Evolutionary conservation across 2,888 invertebrate species (phyloP), one percentile per base, ranked within the genome.

Genomic region (Adineta ricciae): DNA sequence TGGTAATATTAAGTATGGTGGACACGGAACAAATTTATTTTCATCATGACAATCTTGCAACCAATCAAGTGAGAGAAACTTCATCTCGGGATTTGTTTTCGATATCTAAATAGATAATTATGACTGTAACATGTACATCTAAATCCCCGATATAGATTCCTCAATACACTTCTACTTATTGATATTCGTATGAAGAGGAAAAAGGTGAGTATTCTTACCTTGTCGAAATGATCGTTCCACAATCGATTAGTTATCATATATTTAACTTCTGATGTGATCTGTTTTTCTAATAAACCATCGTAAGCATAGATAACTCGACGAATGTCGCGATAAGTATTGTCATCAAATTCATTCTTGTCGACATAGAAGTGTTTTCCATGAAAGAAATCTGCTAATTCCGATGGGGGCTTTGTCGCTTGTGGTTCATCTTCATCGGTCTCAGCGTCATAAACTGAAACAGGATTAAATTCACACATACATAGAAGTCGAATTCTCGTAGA

Each of bases 51-150:
- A 85, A 21, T 46, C 49, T 73, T 84, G 50, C 14, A 85, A 52
- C 85, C 85, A 85, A 32, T 84, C 83, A 2, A 83, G 54, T n/a
- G 83, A 54, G 2, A 85, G 21, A 73, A 85, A 85, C 38, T 84
- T 84, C 27, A 85, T 46, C 21, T 85, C 50, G 1, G 83, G 32
- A 84, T 85, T 85, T 21, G 83, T 78, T n/a, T 83, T 41, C n/a
- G 46, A 38, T 24, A 50, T 78, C 85, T 85, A 78, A 41, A 78
- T 41, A 78, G 8, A 78, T 32, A 9, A 36, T 9, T 16, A 72
- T 16, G 14, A 19, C 14, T 50, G 19, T 50, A 50, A 7, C 2
- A 7, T 50, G 19, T 50, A 7, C 11, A 9, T 50, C 2, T 50
- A n/a, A n/a, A n/a, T n/a, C n/a, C n/a, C n/a, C n/a, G n/a, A n/a